Conservation (phyloP, 1,140 invertebrate genomes). For the Prorops nasuta region DNA sequence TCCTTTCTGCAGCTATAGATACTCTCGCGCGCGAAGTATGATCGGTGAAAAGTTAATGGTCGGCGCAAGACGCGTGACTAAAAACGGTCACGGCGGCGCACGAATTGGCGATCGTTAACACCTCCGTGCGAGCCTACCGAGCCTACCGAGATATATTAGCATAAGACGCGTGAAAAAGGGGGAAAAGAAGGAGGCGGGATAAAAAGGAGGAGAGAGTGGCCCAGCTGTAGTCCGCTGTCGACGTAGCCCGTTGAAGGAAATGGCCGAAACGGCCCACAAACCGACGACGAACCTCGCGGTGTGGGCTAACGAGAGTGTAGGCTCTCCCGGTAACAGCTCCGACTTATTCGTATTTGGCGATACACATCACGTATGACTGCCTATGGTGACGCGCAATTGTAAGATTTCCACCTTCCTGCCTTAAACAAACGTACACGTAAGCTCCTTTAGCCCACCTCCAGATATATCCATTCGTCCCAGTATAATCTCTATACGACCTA, state of each 20-base stretch:
- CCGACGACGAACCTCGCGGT: conserved; percentile 12
- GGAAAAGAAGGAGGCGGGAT: conserved; percentile 1
- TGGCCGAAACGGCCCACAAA: conserved; percentile 5
- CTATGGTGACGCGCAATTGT: no score
- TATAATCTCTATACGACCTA: no score
- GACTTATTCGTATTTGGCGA: conserved; percentile 36
- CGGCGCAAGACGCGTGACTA: conserved; percentile 25
- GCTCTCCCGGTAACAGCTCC: no score
- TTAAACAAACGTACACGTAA: no score
- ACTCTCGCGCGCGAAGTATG: no score
- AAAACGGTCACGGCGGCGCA: conserved; percentile 36
- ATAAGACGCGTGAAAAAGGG: conserved; percentile 23
- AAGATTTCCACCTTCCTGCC: no score
- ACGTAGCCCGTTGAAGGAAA: neutral
- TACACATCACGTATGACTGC: conserved; percentile 19
- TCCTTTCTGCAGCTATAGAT: no score
- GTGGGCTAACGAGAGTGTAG: conserved; percentile 27
- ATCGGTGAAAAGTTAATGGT: neutral
- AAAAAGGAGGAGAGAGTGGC: neutral
- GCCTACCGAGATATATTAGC: conserved; percentile 38
- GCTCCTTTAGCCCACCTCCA: no score
- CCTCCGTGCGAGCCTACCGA: conserved; percentile 36
- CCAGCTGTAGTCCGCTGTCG: no score
- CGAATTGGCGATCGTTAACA: conserved; percentile 52
- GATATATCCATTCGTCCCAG: no score